Conservation (phyloP, 1,140 invertebrate genomes). For the Diorhabda sublineata region DNA sequence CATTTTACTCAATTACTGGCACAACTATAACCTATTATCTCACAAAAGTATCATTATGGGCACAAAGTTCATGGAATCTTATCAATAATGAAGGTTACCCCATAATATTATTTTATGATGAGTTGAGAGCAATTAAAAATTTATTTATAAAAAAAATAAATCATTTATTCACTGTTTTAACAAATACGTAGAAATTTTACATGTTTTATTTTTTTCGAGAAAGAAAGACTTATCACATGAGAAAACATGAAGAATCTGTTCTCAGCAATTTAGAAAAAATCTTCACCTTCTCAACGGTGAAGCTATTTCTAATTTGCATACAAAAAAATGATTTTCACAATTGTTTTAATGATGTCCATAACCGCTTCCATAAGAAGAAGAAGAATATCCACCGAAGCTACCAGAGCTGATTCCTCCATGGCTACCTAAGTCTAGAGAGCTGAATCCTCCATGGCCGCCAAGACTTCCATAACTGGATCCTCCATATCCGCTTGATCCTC, state of each 20-base stretch:
- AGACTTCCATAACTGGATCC: slow-evolving; percentile 12
- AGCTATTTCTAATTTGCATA: background rate
- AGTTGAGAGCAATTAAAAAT: too few relatives aligned
- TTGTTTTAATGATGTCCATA: background rate
- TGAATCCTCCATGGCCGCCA: background rate
- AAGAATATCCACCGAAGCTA: background rate
- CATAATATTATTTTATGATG: too few relatives aligned
- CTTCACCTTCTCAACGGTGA: background rate
- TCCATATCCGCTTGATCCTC: slow-evolving; percentile 12
- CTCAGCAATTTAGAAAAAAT: background rate
- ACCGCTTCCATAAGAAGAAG: too few relatives aligned
- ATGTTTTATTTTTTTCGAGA: too few relatives aligned
- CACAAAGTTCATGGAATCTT: too few relatives aligned
- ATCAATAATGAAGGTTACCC: too few relatives aligned
- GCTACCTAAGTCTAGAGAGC: background rate
- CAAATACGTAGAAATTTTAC: too few relatives aligned
- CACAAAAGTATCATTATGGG: too few relatives aligned
- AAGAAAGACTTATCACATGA: background rate
- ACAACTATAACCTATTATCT: too few relatives aligned
- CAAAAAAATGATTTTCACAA: background rate
- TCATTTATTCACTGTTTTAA: too few relatives aligned
- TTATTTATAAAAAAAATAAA: too few relatives aligned
- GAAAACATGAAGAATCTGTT: background rate
- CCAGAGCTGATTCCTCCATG: background rate
- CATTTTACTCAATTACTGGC: too few relatives aligned